phyloP scores from a whole-genome alignment of 2,113 vertebrate species.

The Nyctereutes procyonoides region DNA sequence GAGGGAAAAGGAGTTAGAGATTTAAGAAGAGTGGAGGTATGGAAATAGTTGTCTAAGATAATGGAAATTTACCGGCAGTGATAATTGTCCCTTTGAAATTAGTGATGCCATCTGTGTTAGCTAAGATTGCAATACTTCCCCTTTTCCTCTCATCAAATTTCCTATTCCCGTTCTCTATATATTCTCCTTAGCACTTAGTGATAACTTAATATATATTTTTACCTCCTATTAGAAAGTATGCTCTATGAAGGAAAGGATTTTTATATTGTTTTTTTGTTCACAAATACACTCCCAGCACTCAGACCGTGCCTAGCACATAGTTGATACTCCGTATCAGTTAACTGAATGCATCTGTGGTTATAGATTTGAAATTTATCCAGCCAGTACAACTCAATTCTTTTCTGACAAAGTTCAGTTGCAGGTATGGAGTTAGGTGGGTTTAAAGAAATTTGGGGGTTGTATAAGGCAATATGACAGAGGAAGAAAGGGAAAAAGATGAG shows the following conservation, averaged over 20 bases:
- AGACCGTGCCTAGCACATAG: background rate
- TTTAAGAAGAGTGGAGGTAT: background rate
- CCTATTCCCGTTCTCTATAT: background rate
- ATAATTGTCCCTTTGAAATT: background rate
- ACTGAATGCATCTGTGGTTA: background rate
- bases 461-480: background rate
- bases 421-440: background rate
- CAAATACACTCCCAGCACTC: background rate
- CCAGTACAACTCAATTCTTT: background rate
- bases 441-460: background rate
- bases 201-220: slow-evolving; percentile 12
- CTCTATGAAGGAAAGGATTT: background rate
- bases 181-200: background rate
- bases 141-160: background rate
- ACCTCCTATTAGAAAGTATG: background rate
- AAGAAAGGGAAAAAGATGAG: background rate
- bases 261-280: background rate
- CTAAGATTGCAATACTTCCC: background rate
- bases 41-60: background rate
- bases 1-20: background rate
- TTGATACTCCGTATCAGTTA: background rate
- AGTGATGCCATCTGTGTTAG: background rate
- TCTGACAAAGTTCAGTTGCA: background rate
- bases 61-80: background rate
- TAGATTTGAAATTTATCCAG: background rate